Conservation (phyloP, 2,888 invertebrate species). For the Campopleginae sp. region DNA sequence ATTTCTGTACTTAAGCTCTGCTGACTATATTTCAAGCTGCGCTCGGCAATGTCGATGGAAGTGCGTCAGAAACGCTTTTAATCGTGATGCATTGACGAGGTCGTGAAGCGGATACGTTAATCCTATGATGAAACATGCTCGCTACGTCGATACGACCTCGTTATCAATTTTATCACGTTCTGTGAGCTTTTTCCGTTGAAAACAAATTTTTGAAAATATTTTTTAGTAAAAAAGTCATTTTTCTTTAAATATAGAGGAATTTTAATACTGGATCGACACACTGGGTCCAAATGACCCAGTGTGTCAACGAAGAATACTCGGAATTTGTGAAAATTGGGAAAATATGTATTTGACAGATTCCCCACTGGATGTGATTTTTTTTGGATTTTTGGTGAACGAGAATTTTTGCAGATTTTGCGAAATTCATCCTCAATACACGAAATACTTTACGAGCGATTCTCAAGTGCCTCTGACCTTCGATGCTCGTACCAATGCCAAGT, state of each 20-base stretch:
- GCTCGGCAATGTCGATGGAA: slow-evolving; percentile 39
- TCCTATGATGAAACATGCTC: slow-evolving; percentile 26
- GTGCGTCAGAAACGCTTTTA: slow-evolving; percentile 40
- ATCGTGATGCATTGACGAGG: slow-evolving; percentile 54
- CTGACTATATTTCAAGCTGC: slow-evolving; percentile 5
- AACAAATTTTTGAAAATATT: background rate
- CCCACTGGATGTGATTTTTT: background rate
- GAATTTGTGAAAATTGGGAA: background rate
- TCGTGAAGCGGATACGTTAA: slow-evolving; percentile 56
- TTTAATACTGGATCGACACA: background rate
- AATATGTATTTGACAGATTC: background rate
- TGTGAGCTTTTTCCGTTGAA: background rate
- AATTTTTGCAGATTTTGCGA: slow-evolving; percentile 72
- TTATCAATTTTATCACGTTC: slow-evolving; percentile 14
- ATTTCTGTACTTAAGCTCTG: slow-evolving; percentile 15
- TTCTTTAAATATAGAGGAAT: too few relatives aligned
- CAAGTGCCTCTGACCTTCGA: slow-evolving; percentile 71
- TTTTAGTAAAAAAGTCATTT: too few relatives aligned
- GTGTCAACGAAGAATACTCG: background rate
- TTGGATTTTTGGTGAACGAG: background rate
- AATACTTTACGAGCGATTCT: slow-evolving; percentile 73
- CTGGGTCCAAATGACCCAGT: background rate
- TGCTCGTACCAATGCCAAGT: slow-evolving; percentile 70
- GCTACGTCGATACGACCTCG: slow-evolving; percentile 13
- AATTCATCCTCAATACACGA: slow-evolving; percentile 73